A percentile compares a stretch with the other conserved stretches of the same genome.
Conservation (phyloP, 1,140 invertebrate species). For the Coelopa frigida region DNA sequence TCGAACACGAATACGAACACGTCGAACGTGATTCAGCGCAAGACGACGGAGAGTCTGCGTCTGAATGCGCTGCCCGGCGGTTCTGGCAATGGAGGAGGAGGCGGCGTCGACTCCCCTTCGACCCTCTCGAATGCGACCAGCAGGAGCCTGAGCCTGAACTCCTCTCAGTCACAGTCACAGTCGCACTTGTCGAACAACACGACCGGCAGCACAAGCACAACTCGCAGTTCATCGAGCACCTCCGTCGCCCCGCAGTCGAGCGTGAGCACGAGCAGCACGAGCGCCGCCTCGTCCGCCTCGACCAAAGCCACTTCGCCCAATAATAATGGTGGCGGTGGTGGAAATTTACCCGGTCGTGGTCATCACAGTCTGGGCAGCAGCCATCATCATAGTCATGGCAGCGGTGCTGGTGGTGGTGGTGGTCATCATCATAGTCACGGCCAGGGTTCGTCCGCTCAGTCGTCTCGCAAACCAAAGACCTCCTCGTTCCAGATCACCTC, state of each 20-base stretch:
- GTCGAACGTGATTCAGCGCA: conserved; percentile 60
- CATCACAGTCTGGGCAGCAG: conserved; percentile 19
- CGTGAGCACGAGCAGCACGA: conserved; percentile 16
- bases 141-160: conserved; percentile 23
- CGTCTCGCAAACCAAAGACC: conserved; percentile 44
- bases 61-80: conserved; percentile 46
- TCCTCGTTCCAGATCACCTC: conserved; percentile 91
- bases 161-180: too few species aligned
- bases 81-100: conserved; percentile 14
- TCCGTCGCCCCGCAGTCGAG: conserved; percentile 34
- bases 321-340: conserved; percentile 33
- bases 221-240: too few species aligned
- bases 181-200: conserved; percentile 11
- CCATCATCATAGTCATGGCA: conserved; percentile 33
- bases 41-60: conserved; percentile 69
- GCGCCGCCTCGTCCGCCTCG: conserved; percentile 16
- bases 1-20: conserved; percentile 10
- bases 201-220: too few species aligned
- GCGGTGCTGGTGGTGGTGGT: too few species aligned
- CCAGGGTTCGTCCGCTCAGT: too few species aligned
- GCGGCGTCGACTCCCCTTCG: conserved; percentile 10
- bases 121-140: conserved; percentile 11
- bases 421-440: conserved; percentile 13
- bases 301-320: conserved; percentile 32
- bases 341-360: too few species aligned